A percentile compares a stretch with the other conserved stretches of the same genome.
These are phyloP conservation scores for Spongilla lacustris DNA, from an alignment of 37 sponge, comb jelly and placozoan species.

Conservation along the genomic window DNA sequence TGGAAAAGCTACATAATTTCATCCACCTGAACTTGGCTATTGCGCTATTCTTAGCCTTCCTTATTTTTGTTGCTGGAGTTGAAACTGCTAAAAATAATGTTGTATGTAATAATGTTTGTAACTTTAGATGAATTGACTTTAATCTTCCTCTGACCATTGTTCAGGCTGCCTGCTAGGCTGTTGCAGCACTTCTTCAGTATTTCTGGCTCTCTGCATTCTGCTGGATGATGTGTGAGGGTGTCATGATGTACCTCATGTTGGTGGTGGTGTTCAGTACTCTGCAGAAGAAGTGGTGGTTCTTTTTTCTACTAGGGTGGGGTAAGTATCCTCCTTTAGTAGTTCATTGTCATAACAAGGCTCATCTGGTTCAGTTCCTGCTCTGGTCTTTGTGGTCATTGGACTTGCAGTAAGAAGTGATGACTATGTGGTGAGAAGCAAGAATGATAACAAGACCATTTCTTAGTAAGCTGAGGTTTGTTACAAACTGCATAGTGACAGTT, in stretches of 20 bases:
- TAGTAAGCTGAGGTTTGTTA: neutral
- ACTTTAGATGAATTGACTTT: neutral
- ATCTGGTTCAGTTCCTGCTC: conserved; percentile 22
- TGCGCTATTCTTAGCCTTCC: conserved; percentile 41
- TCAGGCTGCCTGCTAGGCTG: conserved; percentile 24
- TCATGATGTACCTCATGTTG: conserved; percentile 70
- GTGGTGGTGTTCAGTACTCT: conserved; percentile 60
- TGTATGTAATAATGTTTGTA: neutral
- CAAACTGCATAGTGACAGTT: neutral
- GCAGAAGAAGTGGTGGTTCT: conserved; percentile 54
- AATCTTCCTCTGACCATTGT: no score
- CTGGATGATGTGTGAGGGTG: conserved; percentile 73
- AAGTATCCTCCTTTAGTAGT: conserved; percentile 1
- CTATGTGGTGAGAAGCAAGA: conserved; percentile 21
- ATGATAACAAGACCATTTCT: neutral
- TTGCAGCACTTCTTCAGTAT: conserved; percentile 54
- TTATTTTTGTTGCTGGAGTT: conserved; percentile 41
- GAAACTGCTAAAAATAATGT: conserved; percentile 19
- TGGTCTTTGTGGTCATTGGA: conserved; percentile 45
- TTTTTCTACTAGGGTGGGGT: conserved; percentile 55
- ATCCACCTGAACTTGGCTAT: conserved; percentile 58
- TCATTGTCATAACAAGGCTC: neutral
- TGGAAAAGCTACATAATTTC: conserved; percentile 37
- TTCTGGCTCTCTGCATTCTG: conserved; percentile 60
- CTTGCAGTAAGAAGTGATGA: conserved; percentile 22